Evolutionary conservation across 2,888 invertebrate genomes (phyloP), one percentile per base, ranked within the genome.

Genomic region (Erebia ligea): DNA sequence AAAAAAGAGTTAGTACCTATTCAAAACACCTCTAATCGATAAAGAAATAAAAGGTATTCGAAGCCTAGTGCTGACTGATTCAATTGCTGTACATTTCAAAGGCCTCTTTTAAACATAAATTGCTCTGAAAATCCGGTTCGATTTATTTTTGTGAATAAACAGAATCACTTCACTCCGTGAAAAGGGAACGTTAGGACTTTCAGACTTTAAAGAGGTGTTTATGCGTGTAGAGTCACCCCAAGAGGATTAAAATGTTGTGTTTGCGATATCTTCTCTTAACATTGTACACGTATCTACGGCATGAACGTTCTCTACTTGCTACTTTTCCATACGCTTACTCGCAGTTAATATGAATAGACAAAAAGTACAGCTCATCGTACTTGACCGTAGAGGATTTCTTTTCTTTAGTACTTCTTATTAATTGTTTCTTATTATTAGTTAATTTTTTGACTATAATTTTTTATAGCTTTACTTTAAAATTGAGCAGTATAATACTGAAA

Each of bases 81-180:
- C 34, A 61, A 61, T 59, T 50, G 11, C 58, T 58, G 21, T 58
- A 50, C 50, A 50, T 25, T 50, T 67, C 42, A 62, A 50, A 50
- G 50, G 17, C 57, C 64, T 57, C 58, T 69, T 59, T 69, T 58
- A 58, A 66, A 58, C 62, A 72, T 73, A 70, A 72, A 74, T 69
- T 50, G 66, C 54, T 54, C 62, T 48, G 58, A 40, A 64, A 63
- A 61, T 69, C 50, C 58, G 42, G 40, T 68, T 68, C 50, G 69
- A 21, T 64, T 64, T 64, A 64, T 64, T 64, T 64, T 64, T 54
- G 52, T 63, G 68, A 73, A 71, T 68, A 42, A 59, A 63, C 65
- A 48, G 62, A 63, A 65, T 50, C 54, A 21, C 19, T 73, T 75
- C 69, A 73, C 68, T 75, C 76, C 71, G 76, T 75, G 75, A 77